A percentile compares a stretch with the other conserved stretches of the same genome.
These are phyloP conservation scores for Molossus alvarezi DNA, from an alignment of 2,797 vertebrate genomes.

Conservation along the genomic window DNA sequence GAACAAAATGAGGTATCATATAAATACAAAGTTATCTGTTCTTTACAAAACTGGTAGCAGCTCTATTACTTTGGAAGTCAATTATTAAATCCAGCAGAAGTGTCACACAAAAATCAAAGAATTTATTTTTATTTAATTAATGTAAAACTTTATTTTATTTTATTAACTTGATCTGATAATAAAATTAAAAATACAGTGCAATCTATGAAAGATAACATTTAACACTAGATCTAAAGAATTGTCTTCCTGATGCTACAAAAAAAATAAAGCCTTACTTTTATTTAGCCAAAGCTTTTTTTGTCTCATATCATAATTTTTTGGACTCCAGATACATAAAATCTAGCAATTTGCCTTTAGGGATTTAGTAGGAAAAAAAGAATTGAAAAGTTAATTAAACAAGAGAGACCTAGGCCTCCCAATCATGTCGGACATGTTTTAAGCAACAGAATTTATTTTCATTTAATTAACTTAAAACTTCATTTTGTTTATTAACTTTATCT, in stretches of 20 bases:
- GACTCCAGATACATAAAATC: not conserved
- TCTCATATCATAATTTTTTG: not conserved
- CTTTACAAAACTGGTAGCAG: slow-evolving; percentile 35
- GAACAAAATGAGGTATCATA: not conserved
- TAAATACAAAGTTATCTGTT: not conserved
- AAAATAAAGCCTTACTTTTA: not conserved
- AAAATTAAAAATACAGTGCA: slow-evolving; percentile 18
- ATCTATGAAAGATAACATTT: not conserved
- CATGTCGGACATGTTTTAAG: not conserved
- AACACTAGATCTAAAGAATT: not conserved
- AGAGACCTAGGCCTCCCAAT: not conserved
- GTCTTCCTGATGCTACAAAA: not conserved
- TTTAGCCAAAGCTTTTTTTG: slow-evolving; percentile 45
- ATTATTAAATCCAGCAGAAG: slow-evolving; percentile 38
- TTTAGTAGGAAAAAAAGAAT: not conserved
- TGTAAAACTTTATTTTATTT: slow-evolving; percentile 1
- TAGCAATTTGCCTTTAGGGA: slow-evolving; percentile 7
- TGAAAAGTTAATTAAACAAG: slow-evolving; percentile 8
- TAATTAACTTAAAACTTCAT: no score
- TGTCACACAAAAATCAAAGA: not conserved
- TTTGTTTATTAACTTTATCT: no score
- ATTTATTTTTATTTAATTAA: not conserved
- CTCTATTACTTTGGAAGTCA: not conserved
- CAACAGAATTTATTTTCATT: not conserved
- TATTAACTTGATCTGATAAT: not conserved